These are phyloP conservation scores for Ibycter americanus DNA, from an alignment of 2,797 vertebrate species.

Conservation along the genomic window DNA sequence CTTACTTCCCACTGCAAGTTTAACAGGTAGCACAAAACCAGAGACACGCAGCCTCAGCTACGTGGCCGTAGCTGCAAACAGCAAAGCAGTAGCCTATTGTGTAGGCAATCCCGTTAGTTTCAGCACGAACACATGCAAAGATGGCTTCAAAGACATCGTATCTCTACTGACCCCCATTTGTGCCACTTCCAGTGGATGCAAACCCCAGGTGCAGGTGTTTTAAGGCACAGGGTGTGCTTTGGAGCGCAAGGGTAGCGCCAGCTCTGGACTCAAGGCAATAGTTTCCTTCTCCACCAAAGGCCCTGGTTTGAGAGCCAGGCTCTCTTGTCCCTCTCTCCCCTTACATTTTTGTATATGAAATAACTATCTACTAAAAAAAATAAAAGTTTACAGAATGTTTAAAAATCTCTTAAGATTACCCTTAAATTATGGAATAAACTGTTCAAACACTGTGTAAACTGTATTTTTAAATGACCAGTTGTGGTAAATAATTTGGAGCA, in stretches of 20 bases:
- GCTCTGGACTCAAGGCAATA: neutral
- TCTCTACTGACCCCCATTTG: neutral
- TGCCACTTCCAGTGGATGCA: neutral
- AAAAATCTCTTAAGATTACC: neutral
- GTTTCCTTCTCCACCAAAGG: neutral
- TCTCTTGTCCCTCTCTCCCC: neutral
- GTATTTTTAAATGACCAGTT: neutral
- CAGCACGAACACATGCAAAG: neutral
- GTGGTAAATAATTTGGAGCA: conserved; percentile 24
- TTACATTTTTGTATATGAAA: neutral
- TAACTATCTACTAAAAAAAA: neutral
- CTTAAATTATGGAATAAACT: conserved; percentile 8
- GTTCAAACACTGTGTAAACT: neutral
- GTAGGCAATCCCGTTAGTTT: neutral
- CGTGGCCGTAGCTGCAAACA: neutral
- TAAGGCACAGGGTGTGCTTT: neutral
- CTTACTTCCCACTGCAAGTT: neutral
- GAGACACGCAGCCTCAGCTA: neutral
- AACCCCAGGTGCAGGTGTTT: neutral
- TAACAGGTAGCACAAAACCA: neutral
- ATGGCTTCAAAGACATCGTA: neutral
- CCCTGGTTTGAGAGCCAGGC: neutral
- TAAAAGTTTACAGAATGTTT: neutral
- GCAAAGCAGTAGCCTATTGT: neutral
- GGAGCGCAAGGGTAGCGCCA: neutral